Evolutionary conservation across 2,113 vertebrate genomes (phyloP), one percentile per base, ranked within the genome.

Genomic region (Pholis gunnellus): DNA sequence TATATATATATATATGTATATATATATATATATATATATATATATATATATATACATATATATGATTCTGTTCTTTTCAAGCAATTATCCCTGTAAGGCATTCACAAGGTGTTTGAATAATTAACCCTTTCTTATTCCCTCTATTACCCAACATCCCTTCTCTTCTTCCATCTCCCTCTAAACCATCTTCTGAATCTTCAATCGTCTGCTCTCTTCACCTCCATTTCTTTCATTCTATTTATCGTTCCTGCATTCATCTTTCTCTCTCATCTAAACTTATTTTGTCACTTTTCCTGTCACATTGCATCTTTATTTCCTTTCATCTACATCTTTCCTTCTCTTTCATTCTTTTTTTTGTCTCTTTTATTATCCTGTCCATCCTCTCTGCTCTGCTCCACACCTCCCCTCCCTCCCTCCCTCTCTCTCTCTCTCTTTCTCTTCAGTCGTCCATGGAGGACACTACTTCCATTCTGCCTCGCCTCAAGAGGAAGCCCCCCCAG

Each of bases 381-480:
- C 56, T 52, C 65, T 38, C 38, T 34, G 4, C 65, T 38, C 38
- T 34, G 4, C 63, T 61, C 4, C 42, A 1, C 42, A 48, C 34
- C 25, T 4, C 25, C 52, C 42, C 64, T 67, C 46, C 64, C 46
- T 78, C 59, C 69, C 50, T 74, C 6, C 31, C 60, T 52, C 66
- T 1, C 42, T 5, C 42, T 42, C 40, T 36, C 65, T 74, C 42
- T 42, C 42, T 75, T 25, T 80, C 72, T 83, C 94, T 90, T 73
- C 91, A 99, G 98, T 95, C 98, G 73, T 99, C 98, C 91, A 98
- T 99, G 97, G 98, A 99, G 95, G 98, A 99, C 91, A 99, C 98
- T 40, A 99, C 97, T 83, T 99, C 98, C 89, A 99, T 99, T 88
- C 97, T 99, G 78, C 98, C 98, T 79, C 97, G 97, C 89, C 96